Base-by-base conservation (phyloP, 2,113 vertebrate species). In the Corythoichthys haematopterus region DNA sequence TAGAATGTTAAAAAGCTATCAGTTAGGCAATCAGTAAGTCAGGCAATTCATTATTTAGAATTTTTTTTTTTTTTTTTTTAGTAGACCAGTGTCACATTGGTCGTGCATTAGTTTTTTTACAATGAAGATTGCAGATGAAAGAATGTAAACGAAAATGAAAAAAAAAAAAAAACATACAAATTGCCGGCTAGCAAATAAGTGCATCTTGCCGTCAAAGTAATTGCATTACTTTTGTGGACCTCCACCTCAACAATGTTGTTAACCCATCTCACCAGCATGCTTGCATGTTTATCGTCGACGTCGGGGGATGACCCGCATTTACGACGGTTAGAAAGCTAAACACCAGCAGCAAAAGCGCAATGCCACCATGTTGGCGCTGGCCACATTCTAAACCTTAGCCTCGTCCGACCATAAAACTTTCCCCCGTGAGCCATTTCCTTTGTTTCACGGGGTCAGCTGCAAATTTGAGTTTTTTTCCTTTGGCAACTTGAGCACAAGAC, bases 371-470 rank as follows among this genome's bases (percentile, higher is more conserved):
- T 57, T 36, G 55, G 33, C 35, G 28, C 12, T 36, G 55, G 55
- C 55, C 33, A 13, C 33, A 37, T 33, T 15, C 28, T 36, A 28
- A 35, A 36, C 55, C 55, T 37, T 57, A 36, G 55, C 33, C 55
- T 57, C 55, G 13, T 57, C 55, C 12, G 12, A 36, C 55, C 33
- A 57, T 57, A 57, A 57, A 57, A 57, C 33, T 35, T 57, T 36
- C 12, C 55, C 12, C 55, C 33, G 55, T 6, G 3, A 57, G 55
- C 55, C 13, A 57, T 57, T 57, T 57, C 55, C 55, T 57, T 57
- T 57, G 33, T 57, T 57, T 57, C 55, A 57, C 11, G 12, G 35
- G 55, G 55, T 57, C 55, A 12, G 11, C 55, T 57, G 55, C 55
- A 57, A 36, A 37, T 33, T 57, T 57, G 33, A 57, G 55, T 12